These are phyloP conservation scores for Lasioglossum marginatum DNA, from an alignment of 2,888 invertebrate species.

Conservation along the genomic window DNA sequence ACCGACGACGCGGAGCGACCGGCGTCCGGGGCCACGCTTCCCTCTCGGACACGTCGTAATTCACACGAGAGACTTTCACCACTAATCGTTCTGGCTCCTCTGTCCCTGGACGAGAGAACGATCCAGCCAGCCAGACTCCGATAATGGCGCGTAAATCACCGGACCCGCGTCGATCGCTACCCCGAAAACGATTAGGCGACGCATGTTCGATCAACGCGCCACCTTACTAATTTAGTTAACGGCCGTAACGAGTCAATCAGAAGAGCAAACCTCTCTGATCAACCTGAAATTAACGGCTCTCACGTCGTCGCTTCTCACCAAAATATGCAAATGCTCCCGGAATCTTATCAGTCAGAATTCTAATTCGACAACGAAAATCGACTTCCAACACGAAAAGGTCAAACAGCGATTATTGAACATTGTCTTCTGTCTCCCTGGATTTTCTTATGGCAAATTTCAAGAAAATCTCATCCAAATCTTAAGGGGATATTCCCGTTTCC, in stretches of 20 bases:
- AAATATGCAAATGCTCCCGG: background rate
- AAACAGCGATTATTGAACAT: background rate
- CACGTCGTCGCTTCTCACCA: background rate
- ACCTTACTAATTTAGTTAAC: conserved; percentile 63
- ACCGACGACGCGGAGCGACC: background rate
- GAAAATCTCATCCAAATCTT: too few species aligned
- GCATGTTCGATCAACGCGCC: conserved; percentile 18
- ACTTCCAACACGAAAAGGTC: background rate
- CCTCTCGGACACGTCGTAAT: conserved; percentile 54
- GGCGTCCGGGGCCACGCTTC: conserved; percentile 23
- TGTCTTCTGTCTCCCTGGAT: background rate
- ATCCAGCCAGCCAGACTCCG: conserved; percentile 13
- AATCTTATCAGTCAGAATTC: background rate
- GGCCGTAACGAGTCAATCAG: conserved; percentile 64
- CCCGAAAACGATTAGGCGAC: conserved; percentile 41
- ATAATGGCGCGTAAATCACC: conserved; percentile 68
- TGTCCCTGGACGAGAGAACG: conserved; percentile 32
- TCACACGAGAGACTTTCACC: conserved; percentile 64
- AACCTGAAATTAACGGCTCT: background rate
- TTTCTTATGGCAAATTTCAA: too few species aligned
- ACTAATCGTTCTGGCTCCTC: conserved; percentile 54
- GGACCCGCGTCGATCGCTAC: conserved; percentile 37
- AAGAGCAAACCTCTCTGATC: background rate
- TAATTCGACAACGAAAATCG: background rate
- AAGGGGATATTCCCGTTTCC: too few species aligned